phyloP scores from a whole-genome alignment of 30 jellyfish, hydroid and myxozoan species.

The Turritopsis rubra region DNA sequence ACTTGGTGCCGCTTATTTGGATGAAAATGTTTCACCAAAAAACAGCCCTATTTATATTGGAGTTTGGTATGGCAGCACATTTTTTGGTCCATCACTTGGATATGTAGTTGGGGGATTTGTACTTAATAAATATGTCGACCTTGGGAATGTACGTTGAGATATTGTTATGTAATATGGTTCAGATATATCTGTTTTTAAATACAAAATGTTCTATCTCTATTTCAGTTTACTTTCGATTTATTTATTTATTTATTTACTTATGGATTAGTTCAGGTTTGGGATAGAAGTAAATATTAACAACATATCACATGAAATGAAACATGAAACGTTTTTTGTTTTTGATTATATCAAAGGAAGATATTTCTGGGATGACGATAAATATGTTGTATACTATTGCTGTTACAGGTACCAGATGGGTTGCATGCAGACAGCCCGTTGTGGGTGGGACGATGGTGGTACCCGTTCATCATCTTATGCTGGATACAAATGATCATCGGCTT shows the following conservation, averaged over 20 bases:
- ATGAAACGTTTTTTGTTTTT: too few species aligned
- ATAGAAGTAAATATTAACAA: too few species aligned
- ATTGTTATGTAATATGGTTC: neutral
- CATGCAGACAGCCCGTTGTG: constrained; percentile 33
- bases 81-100: constrained; percentile 49
- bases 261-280: neutral
- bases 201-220: neutral
- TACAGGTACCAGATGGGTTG: constrained; percentile 38
- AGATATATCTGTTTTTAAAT: neutral
- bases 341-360: too few species aligned
- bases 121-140: constrained; percentile 37
- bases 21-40: constrained; percentile 55
- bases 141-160: constrained; percentile 32
- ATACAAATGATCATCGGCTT: constrained; percentile 20
- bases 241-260: too few species aligned
- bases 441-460: constrained; percentile 74
- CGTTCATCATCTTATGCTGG: constrained; percentile 28
- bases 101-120: constrained; percentile 36
- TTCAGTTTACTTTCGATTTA: neutral
- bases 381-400: neutral
- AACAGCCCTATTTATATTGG: constrained; percentile 64
- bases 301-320: too few species aligned
- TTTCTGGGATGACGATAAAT: too few species aligned
- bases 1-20: constrained; percentile 67
- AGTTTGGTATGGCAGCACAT: constrained; percentile 37